These are phyloP conservation scores for Echinarachnius parma DNA, from an alignment of 53 echinoderm and acorn worm species.

Conservation along the genomic window DNA sequence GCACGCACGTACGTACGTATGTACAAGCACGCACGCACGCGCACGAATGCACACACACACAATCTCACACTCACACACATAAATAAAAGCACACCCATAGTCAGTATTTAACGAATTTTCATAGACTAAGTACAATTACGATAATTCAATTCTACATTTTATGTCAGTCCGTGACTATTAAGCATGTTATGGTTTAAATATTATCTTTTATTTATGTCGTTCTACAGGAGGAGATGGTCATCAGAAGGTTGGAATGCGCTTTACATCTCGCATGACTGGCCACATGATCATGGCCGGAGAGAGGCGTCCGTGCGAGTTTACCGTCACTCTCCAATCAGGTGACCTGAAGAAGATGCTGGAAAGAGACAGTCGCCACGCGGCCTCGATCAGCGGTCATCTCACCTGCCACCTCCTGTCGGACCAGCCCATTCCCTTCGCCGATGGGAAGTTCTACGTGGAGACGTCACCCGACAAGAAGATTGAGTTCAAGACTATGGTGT, in stretches of 20 bases:
- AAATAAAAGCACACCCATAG: too few relatives aligned
- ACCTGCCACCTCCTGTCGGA: slow-evolving; percentile 43
- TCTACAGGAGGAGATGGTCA: too few relatives aligned
- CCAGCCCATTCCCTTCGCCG: slow-evolving; percentile 37
- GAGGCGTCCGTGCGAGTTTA: slow-evolving; percentile 41
- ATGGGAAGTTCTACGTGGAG: slow-evolving; percentile 54
- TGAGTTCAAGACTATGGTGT: slow-evolving; percentile 53
- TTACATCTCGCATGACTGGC: slow-evolving; percentile 51
- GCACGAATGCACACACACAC: too few relatives aligned
- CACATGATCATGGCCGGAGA: slow-evolving; percentile 28
- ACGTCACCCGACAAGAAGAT: slow-evolving; percentile 19
- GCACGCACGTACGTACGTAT: too few relatives aligned
- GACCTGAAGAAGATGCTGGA: slow-evolving; percentile 52
- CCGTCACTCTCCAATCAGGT: slow-evolving; percentile 50
- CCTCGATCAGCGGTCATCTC: slow-evolving; percentile 49
- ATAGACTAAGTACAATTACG: too few relatives aligned
- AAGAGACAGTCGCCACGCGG: slow-evolving; percentile 24
- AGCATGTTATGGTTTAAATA: too few relatives aligned
- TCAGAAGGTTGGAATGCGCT: slow-evolving; percentile 57
- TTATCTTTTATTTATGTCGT: too few relatives aligned
- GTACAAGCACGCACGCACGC: too few relatives aligned
- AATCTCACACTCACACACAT: too few relatives aligned
- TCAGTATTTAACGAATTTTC: too few relatives aligned
- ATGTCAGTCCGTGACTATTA: too few relatives aligned
- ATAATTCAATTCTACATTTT: too few relatives aligned